Evolutionary conservation across 2,888 invertebrate species (phyloP), one percentile per base, ranked within the genome.

Genomic region (Aspidiotus rigidus): DNA sequence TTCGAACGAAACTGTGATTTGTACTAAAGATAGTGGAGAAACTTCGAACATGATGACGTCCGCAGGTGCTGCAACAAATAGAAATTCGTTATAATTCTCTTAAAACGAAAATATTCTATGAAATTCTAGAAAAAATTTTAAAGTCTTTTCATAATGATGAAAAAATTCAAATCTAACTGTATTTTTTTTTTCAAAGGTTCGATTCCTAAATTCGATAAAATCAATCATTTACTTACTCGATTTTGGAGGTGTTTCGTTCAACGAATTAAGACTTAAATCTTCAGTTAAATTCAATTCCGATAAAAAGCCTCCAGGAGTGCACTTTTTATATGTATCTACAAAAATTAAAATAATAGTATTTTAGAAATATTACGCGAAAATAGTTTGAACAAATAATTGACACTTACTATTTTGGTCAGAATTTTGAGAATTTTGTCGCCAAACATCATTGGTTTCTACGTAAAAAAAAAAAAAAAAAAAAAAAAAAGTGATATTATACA

Each of bases 31-130:
- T 49, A 93, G 80, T 3, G 94, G 91, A 75, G 88, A 91, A 74
- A 96, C 86, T 80, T 97, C 96, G 77, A 96, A 88, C 83, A 94
- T 93, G n/a, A 89, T 84, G 73, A 88, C 85, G 74, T 81, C 84
- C 74, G 89, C 89, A 60, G 86, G 78, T 77, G 89, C 89, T 82
- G 78, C 57, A 78, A 77, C 72, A 69, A 71, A 72, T 71, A 61
- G 49, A 72, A 28, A 28, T 28, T 5, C 1, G 28, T 5, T 28
- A 28, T 28, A 3, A 28, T 28, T 5, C 28, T 28, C 62, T 70
- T 49, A 17, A 71, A 15, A 64, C 6, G 40, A 53, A n/a, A 53
- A 53, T 1, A 3, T 28, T 28, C 1, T 5, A 28, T 28, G 2
- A 28, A 28, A 5, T 28, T 28, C 5, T 28, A 28, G 5, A 28